Base-by-base conservation (phyloP, 2,888 invertebrate genomes). In the Crocallis elinguaria region DNA sequence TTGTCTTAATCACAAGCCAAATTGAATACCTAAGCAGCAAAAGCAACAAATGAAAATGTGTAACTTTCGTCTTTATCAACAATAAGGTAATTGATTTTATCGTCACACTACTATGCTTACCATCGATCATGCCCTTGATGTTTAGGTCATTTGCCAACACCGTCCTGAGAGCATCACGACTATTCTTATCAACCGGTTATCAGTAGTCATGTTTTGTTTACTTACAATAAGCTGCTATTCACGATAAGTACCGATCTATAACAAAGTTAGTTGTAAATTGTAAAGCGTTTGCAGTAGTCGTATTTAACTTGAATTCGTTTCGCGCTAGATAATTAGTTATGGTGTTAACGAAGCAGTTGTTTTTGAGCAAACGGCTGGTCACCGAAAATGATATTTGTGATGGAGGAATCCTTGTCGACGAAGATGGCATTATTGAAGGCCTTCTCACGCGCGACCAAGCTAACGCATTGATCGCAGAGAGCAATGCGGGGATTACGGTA, bases 331-430 rank as follows among this genome's bases (percentile, higher is more conserved):
- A 38, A 59, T 64, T 63, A 65, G 67, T 77, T 77, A 77, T 79
- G 66, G 67, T 66, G 62, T 55, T 70, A 53, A 64, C 71, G 49
- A 77, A 77, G 53, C 83, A 86, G 64, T 72, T 92, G 69, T 92
- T 91, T 84, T 62, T 91, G 59, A 91, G 92, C 63, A 80, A 69
- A 59, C 81, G 79, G 48, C 84, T 95, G 25, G 92, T 93, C 42
- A 84, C 94, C 39, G 88, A 92, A 59, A 80, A 84, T 49, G 84
- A 82, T 35, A 86, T 94, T 39, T 71, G 89, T 11, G 88, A 93
- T 55, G 95, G 94, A 32, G 94, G 93, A 17, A 92, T 95, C 57
- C 77, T 95, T 25, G 93, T 94, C 14, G 80, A 91, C 43, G 83
- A 88, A 53, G 81, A 92, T 71, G 95, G 94, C 11, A 89, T 90